phyloP scores from a whole-genome alignment of 2,888 invertebrate genomes.

The Agrotis exclamationis region DNA sequence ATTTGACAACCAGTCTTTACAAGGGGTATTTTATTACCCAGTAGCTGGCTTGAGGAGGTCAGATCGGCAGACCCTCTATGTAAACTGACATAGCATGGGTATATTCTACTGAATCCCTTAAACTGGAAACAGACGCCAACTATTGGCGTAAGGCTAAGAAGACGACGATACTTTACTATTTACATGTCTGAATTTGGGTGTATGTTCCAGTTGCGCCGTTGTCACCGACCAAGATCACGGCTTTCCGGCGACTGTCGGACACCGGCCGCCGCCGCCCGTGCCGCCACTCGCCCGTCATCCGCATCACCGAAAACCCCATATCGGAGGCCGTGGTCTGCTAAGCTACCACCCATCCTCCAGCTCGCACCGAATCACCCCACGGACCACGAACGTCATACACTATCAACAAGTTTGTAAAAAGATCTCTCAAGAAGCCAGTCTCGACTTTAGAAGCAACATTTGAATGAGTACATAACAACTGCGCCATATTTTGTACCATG shows the following conservation, averaged over 20 bases:
- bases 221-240: constrained; percentile 93
- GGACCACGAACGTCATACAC: constrained; percentile 11
- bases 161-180: background rate
- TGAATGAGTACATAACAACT: background rate
- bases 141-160: background rate
- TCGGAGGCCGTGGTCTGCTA: constrained; percentile 94
- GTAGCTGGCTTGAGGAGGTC: no score
- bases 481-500: constrained; percentile 1
- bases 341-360: constrained; percentile 65
- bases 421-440: constrained; percentile 8
- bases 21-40: no score
- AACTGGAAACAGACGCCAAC: background rate
- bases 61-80: no score
- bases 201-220: constrained; percentile 92
- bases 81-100: no score
- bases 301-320: constrained; percentile 95
- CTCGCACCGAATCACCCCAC: constrained; percentile 29
- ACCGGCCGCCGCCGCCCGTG: constrained; percentile 85
- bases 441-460: constrained; percentile 13
- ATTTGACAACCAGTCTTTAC: no score
- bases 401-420: constrained; percentile 12
- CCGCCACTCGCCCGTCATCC: constrained; percentile 92
- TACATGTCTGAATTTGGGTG: constrained; percentile 21
- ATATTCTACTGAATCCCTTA: no score
- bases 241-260: constrained; percentile 92